phyloP scores from a whole-genome alignment of 2,888 invertebrate genomes.

The Nomada goodeniana region DNA sequence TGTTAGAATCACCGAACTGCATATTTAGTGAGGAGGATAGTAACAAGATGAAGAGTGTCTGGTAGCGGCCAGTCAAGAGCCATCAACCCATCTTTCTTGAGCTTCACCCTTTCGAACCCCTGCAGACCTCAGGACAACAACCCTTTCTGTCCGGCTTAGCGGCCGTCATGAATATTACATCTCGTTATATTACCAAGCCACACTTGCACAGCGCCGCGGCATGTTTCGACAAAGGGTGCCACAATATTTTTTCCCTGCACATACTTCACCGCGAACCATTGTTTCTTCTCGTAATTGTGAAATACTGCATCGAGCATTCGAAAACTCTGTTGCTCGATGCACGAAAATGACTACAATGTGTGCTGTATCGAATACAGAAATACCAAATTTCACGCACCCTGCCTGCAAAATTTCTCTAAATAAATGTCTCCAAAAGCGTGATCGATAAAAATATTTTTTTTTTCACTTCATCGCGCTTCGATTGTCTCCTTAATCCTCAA shows the following conservation, averaged over 20 bases:
- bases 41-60: slow-evolving; percentile 70
- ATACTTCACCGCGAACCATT: not conserved
- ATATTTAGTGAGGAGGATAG: slow-evolving; percentile 66
- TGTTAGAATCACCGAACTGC: slow-evolving; percentile 58
- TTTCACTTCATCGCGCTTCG: not conserved
- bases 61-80: slow-evolving; percentile 65
- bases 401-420: too few relatives aligned
- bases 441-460: not conserved
- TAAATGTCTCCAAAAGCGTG: too few relatives aligned
- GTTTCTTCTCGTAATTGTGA: not conserved
- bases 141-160: slow-evolving; percentile 48
- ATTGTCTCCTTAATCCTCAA: not conserved
- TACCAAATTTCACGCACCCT: too few relatives aligned
- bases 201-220: slow-evolving; percentile 21
- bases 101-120: slow-evolving; percentile 43
- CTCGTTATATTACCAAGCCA: slow-evolving; percentile 59
- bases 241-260: not conserved
- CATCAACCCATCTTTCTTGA: slow-evolving; percentile 58
- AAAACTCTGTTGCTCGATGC: too few relatives aligned
- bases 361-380: too few relatives aligned
- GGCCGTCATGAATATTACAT: slow-evolving; percentile 74
- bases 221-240: slow-evolving; percentile 9
- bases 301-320: not conserved
- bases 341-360: too few relatives aligned
- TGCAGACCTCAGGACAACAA: slow-evolving; percentile 62